Evolutionary conservation across 2,888 invertebrate genomes (phyloP), one percentile per base, ranked within the genome.

Genomic region (Drepanosiphum platanoidis): DNA sequence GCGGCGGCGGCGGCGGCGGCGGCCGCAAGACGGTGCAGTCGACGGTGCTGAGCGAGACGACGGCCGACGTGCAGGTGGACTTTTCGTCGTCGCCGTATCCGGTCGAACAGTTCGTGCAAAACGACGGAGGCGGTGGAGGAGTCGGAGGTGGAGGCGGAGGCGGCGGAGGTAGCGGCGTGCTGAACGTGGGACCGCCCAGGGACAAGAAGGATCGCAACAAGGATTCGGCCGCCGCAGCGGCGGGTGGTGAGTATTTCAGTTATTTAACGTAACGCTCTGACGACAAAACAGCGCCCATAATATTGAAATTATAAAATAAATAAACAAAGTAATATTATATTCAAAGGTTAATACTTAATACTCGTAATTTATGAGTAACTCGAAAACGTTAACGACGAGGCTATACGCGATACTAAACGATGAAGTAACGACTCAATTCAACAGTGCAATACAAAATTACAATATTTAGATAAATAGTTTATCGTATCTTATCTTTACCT

Each of bases 101-200:
- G 46, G 78, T 78, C 61, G 75, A 84, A 0, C 96, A 96, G 88
- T 94, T 95, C 34, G 94, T 96, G 18, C 97, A 97, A 90, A 97
- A 97, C 89, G 97, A 97, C 89, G 96, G 96, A 77, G 93, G 94
- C 86, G 93, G 93, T 0, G 90, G 96, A 77, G 93, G 94, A 86
- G 93, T 93, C 0, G 90, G 70, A 30, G 86, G 82, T n/a, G 81
- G 82, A n/a, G 83, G 83, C 52, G 52, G 75, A 32, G 71, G 87
- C 66, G 88, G 88, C 39, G 86, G 82, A 22, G 83, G 83, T 52
- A 75, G 83, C 34, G 82, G 87, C 68, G 88, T 88, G 30, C 89
- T 91, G n/a, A 94, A 94, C 46, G 89, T 93, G 39, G 93, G 95
- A 89, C 90, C 90, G 79, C 92, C 92, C 86, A 92, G 94, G n/a